phyloP scores from a whole-genome alignment of 2,797 vertebrate genomes.

The Borostomias antarcticus region DNA sequence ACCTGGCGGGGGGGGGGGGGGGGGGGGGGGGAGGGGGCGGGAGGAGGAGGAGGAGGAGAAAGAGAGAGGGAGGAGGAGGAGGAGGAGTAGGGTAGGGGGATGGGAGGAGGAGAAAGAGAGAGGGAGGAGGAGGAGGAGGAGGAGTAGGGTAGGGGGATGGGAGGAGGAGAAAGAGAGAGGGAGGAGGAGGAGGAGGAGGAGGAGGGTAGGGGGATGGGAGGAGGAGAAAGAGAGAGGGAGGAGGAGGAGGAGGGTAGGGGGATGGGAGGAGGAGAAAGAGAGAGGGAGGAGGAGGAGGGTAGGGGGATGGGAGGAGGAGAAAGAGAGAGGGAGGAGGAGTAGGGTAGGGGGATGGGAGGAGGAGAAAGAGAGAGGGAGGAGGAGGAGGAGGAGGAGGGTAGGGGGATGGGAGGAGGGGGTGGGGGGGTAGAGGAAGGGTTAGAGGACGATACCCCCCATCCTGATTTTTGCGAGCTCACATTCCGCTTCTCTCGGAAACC shows the following conservation, averaged over 20 bases:
- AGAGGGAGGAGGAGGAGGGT: background rate
- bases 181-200: no score
- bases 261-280: background rate
- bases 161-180: no score
- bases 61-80: background rate
- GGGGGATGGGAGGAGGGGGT: no score
- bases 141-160: background rate
- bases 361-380: background rate
- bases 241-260: background rate
- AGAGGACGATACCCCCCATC: no score
- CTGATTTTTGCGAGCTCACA: no score
- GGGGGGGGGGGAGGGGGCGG: background rate
- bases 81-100: background rate
- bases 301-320: background rate
- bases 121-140: background rate
- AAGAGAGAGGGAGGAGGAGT: background rate
- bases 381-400: no score
- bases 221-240: background rate
- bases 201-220: background rate
- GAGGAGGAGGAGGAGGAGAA: background rate
- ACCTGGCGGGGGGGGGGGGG: slow-evolving; percentile 74
- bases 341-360: background rate
- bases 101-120: background rate
- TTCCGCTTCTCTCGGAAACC: no score
- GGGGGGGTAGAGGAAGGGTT: no score